phyloP scores from a whole-genome alignment of 2,888 invertebrate genomes.

The Morpho achilles region DNA sequence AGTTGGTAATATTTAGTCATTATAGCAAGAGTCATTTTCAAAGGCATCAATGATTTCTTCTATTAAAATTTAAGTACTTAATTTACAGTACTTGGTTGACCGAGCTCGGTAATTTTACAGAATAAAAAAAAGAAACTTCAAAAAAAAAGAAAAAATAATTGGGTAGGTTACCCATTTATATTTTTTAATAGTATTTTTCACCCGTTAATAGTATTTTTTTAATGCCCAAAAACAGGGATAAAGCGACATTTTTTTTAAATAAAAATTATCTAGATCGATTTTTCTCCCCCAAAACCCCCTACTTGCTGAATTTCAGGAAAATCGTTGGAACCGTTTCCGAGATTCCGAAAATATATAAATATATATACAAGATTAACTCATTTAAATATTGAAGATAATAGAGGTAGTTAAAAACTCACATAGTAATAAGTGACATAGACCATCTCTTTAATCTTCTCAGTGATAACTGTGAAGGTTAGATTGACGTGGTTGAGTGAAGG shows the following conservation, averaged over 20 bases:
- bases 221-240: background rate
- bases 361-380: background rate
- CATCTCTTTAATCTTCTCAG: constrained; percentile 57
- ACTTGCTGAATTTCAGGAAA: background rate
- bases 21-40: no score
- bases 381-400: background rate
- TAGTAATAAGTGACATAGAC: constrained; percentile 51
- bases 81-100: no score
- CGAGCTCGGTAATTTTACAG: no score
- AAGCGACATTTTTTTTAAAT: no score
- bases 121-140: no score
- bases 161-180: background rate
- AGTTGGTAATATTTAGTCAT: no score
- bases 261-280: no score
- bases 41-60: no score
- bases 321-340: background rate
- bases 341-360: background rate
- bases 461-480: constrained; percentile 52
- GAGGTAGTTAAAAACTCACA: constrained; percentile 39
- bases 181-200: no score
- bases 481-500: constrained; percentile 47
- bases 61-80: no score
- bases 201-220: background rate
- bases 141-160: background rate
- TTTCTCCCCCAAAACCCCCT: background rate